A percentile compares a stretch with the other conserved stretches of the same genome.
phyloP scores from a whole-genome alignment of 2,888 invertebrate species.

The Drymonia ruficornis region DNA sequence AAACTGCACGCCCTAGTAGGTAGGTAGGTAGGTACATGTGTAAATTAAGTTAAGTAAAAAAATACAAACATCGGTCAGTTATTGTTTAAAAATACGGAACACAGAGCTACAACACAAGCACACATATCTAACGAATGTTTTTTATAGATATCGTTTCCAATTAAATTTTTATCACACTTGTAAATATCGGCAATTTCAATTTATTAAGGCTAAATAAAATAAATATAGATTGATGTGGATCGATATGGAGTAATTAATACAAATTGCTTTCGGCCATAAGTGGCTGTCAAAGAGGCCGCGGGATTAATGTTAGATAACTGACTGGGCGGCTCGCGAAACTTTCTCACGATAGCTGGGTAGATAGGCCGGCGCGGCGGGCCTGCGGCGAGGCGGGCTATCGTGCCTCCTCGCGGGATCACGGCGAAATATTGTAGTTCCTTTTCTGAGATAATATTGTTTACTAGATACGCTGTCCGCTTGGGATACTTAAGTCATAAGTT shows the following conservation, averaged over 20 bases:
- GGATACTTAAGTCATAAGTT: constrained; percentile 11
- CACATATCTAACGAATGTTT: neutral
- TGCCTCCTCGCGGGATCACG: constrained; percentile 40
- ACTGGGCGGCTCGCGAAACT: constrained; percentile 71
- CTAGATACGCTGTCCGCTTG: constrained; percentile 16
- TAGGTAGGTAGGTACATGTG: too few species aligned
- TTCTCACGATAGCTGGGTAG: constrained; percentile 69
- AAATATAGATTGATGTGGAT: constrained; percentile 53
- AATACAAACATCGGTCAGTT: too few species aligned
- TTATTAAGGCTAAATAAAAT: constrained; percentile 33
- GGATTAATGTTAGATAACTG: constrained; percentile 67
- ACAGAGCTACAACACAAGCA: too few species aligned
- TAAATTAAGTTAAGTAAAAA: too few species aligned
- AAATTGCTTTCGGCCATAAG: constrained; percentile 65
- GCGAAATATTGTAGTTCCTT: constrained; percentile 49
- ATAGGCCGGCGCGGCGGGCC: constrained; percentile 40
- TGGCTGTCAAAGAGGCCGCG: constrained; percentile 73
- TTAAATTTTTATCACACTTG: constrained; percentile 6
- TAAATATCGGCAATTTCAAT: constrained; percentile 9
- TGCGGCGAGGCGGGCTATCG: constrained; percentile 21
- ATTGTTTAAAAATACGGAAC: too few species aligned
- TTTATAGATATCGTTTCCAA: constrained; percentile 5
- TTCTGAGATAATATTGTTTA: constrained; percentile 42
- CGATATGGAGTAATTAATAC: constrained; percentile 69
- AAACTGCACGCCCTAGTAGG: too few species aligned